phyloP scores from a whole-genome alignment of 2,797 vertebrate species.

The Pseudochaenichthys georgianus region DNA sequence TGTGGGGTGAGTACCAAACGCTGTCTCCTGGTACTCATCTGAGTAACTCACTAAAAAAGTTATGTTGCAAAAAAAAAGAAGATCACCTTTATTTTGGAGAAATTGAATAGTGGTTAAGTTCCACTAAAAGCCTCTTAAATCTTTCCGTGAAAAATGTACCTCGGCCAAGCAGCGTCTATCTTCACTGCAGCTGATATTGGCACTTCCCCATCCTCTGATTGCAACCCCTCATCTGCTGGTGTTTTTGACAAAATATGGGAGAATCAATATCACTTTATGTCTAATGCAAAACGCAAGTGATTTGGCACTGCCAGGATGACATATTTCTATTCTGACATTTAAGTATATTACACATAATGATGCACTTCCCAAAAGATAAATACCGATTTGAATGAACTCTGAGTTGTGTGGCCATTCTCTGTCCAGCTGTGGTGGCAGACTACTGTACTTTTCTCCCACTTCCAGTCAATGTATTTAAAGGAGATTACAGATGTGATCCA shows the following conservation, averaged over 20 bases:
- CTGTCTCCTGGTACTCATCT: too few relatives aligned
- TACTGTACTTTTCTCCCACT: conserved; percentile 80
- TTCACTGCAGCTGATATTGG: conserved; percentile 59
- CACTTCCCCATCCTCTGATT: conserved; percentile 45
- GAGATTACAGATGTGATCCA: conserved; percentile 81
- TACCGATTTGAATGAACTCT: conserved; percentile 80
- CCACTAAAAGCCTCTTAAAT: too few relatives aligned
- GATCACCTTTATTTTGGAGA: too few relatives aligned
- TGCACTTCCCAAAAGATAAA: conserved; percentile 81
- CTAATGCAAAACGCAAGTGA: conserved; percentile 40
- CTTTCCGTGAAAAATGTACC: not conserved
- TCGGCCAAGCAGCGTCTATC: conserved; percentile 31
- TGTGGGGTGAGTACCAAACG: too few relatives aligned
- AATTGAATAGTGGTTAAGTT: too few relatives aligned
- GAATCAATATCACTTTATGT: conserved; percentile 59
- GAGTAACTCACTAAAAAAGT: too few relatives aligned
- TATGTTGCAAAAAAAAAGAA: too few relatives aligned
- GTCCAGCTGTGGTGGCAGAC: conserved; percentile 79
- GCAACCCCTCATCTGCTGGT: conserved; percentile 66
- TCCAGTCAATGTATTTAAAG: conserved; percentile 83
- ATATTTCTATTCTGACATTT: conserved; percentile 81
- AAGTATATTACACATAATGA: conserved; percentile 81
- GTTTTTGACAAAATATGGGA: conserved; percentile 48
- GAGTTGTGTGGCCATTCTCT: conserved; percentile 74
- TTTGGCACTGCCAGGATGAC: conserved; percentile 57